phyloP scores from a whole-genome alignment of 2,797 vertebrate genomes.

The Syndactyla subalaris region DNA sequence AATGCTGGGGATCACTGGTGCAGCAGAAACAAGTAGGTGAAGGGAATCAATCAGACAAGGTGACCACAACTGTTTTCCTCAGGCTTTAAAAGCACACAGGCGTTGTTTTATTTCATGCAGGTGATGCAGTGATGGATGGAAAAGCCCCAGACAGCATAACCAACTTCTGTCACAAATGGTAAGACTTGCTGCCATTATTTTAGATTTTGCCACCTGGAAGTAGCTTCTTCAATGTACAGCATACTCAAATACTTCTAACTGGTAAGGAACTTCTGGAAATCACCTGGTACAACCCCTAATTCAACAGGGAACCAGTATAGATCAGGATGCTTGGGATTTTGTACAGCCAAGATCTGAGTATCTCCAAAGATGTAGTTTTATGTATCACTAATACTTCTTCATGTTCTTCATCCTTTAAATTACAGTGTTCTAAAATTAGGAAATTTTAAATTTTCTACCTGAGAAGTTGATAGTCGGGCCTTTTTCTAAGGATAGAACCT shows the following conservation, averaged over 20 bases:
- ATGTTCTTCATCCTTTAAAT: neutral
- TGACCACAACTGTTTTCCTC: neutral
- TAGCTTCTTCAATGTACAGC: neutral
- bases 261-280: neutral
- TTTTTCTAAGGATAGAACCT: neutral
- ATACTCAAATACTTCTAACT: neutral
- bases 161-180: neutral
- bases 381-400: neutral
- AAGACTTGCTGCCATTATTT: neutral
- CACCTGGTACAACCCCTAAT: neutral
- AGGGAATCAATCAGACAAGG: fast-evolving
- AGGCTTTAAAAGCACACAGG: neutral
- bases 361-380: neutral
- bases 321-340: neutral
- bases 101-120: neutral
- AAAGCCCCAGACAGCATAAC: neutral
- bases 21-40: neutral
- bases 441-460: neutral
- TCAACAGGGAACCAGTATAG: neutral
- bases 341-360: neutral
- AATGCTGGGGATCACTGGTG: neutral
- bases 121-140: neutral
- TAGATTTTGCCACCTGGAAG: neutral
- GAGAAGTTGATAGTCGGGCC: neutral
- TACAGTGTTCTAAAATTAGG: neutral